These are phyloP conservation scores for Triops longicaudatus DNA, from an alignment of 1,140 invertebrate genomes.

Conservation along the genomic window DNA sequence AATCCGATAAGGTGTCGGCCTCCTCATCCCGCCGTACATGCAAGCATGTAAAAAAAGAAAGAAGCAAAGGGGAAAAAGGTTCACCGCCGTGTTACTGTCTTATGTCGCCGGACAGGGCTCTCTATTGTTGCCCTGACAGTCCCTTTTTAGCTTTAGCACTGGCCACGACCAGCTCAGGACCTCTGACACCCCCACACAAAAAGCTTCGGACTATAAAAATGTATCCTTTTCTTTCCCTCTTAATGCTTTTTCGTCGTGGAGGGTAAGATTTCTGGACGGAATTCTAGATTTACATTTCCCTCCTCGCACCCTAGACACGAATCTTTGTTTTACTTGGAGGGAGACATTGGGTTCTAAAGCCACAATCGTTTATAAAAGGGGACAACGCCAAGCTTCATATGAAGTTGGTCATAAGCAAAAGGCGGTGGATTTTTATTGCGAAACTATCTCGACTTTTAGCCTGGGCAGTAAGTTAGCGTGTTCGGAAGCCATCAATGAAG, in stretches of 20 bases:
- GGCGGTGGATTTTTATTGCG: background rate
- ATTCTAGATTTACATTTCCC: no score
- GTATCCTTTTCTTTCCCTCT: background rate
- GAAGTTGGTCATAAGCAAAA: no score
- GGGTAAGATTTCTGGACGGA: background rate
- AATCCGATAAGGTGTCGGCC: conserved; percentile 9
- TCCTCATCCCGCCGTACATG: background rate
- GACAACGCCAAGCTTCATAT: no score
- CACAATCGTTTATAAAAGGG: no score
- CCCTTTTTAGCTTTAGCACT: background rate
- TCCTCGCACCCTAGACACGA: no score
- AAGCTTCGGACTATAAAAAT: conserved; percentile 4
- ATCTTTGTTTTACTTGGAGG: no score
- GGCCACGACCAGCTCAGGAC: conserved; percentile 5
- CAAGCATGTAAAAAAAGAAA: background rate
- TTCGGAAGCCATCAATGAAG: background rate
- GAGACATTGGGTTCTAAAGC: no score
- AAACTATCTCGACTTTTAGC: background rate
- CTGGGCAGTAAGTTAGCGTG: background rate
- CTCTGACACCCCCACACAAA: conserved; percentile 8
- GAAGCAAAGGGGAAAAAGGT: background rate
- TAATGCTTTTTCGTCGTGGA: background rate
- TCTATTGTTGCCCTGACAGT: conserved; percentile 1
- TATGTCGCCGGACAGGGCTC: background rate
- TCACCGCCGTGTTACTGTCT: background rate